Conservation (phyloP, 2,888 invertebrate genomes). For the Frankliniella fusca region DNA sequence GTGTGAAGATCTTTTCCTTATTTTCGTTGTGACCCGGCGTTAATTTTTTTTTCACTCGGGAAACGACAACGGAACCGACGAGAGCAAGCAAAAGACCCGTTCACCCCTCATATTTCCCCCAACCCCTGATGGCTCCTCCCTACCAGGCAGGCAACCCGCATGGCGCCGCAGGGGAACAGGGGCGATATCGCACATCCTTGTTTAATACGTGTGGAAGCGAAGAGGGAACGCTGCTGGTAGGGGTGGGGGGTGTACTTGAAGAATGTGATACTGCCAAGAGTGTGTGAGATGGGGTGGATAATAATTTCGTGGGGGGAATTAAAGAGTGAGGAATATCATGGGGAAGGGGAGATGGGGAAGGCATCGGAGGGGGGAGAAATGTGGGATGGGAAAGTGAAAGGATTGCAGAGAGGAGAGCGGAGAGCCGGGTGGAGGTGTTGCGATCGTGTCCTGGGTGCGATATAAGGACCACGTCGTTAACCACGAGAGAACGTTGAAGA, state of each 20-base stretch:
- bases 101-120: background rate
- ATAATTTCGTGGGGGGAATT: background rate
- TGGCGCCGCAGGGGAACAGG: background rate
- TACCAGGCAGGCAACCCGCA: slow-evolving; percentile 1
- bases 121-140: background rate
- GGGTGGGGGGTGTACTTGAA: background rate
- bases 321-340: background rate
- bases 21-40: too few relatives aligned
- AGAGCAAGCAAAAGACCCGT: background rate
- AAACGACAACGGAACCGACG: background rate
- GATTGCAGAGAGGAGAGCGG: background rate
- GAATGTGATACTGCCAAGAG: slow-evolving; percentile 16
- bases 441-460: background rate
- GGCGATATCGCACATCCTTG: slow-evolving; percentile 8
- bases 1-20: too few relatives aligned
- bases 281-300: background rate
- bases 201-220: background rate
- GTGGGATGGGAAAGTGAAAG: background rate
- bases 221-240: background rate
- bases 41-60: background rate
- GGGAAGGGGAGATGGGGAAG: too few relatives aligned
- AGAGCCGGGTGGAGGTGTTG: background rate
- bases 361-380: background rate
- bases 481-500: background rate
- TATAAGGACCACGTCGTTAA: background rate